These are phyloP conservation scores for Saturnia japonica DNA, from an alignment of 2,888 invertebrate species.

Conservation along the genomic window DNA sequence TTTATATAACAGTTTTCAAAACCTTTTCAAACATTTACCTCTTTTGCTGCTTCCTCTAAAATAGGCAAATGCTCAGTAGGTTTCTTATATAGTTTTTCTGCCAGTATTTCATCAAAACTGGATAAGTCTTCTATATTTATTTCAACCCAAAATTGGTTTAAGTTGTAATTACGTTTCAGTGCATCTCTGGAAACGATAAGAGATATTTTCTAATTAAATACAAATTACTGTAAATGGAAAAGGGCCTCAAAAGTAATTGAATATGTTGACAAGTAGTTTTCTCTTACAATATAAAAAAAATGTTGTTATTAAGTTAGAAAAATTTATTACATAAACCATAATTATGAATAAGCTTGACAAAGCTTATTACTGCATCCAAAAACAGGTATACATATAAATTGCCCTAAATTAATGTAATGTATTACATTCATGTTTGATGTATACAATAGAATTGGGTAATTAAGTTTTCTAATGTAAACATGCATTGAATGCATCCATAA, in stretches of 20 bases:
- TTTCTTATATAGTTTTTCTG: slow-evolving; percentile 94
- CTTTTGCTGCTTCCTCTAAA: slow-evolving; percentile 97
- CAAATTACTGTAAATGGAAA: not conserved
- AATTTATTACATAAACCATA: too few species aligned
- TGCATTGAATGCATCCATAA: too few species aligned
- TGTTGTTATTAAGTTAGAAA: too few species aligned
- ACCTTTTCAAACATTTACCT: slow-evolving; percentile 68
- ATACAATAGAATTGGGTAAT: too few species aligned
- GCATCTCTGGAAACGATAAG: slow-evolving; percentile 87
- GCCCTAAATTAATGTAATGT: not conserved
- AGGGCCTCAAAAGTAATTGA: not conserved
- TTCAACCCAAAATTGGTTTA: slow-evolving; percentile 93
- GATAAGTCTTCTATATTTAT: slow-evolving; percentile 96
- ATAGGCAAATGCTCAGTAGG: slow-evolving; percentile 96
- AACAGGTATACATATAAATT: not conserved
- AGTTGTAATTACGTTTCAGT: slow-evolving; percentile 95
- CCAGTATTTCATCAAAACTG: slow-evolving; percentile 95
- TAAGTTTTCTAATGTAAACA: too few species aligned
- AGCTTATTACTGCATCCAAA: not conserved
- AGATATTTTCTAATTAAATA: not conserved
- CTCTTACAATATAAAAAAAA: too few species aligned
- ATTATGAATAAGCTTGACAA: not conserved
- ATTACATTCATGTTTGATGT: too few species aligned
- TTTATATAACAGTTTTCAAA: not conserved
- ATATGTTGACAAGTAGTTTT: too few species aligned